A percentile compares a stretch with the other conserved stretches of the same genome.
phyloP scores from a whole-genome alignment of 2,113 vertebrate genomes.

The Rhizomys pruinosus region DNA sequence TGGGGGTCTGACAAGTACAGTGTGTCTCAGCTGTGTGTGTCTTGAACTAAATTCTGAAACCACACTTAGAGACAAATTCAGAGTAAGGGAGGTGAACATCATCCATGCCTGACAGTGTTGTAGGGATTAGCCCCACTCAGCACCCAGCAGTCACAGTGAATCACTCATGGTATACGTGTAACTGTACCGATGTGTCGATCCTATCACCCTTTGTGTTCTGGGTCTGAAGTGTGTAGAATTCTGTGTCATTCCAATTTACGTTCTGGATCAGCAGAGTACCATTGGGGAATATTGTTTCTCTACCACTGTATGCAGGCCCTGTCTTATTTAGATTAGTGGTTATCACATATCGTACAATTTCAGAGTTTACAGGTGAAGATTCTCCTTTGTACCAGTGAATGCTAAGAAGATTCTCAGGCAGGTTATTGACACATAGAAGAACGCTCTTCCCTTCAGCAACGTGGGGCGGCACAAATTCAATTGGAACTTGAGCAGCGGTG shows the following conservation, averaged over 20 bases:
- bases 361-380: fast-evolving
- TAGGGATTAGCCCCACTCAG: background rate
- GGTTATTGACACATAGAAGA: background rate
- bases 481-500: background rate
- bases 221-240: fast-evolving
- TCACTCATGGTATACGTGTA: background rate
- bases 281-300: background rate
- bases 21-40: background rate
- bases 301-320: fast-evolving
- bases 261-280: slow-evolving; percentile 51
- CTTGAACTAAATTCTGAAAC: background rate
- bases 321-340: fast-evolving
- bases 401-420: fast-evolving
- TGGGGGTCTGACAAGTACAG: background rate
- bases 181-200: fast-evolving
- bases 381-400: background rate
- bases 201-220: fast-evolving
- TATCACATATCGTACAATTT: background rate
- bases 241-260: background rate
- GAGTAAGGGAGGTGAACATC: background rate
- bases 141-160: background rate
- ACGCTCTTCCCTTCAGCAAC: background rate
- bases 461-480: fast-evolving
- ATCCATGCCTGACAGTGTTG: fast-evolving
- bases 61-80: fast-evolving